Percentiles rank a stretch among this genome's conserved stretches.
Conservation (phyloP, 2,797 vertebrate genomes). For the Sphenopsis melanotis region DNA sequence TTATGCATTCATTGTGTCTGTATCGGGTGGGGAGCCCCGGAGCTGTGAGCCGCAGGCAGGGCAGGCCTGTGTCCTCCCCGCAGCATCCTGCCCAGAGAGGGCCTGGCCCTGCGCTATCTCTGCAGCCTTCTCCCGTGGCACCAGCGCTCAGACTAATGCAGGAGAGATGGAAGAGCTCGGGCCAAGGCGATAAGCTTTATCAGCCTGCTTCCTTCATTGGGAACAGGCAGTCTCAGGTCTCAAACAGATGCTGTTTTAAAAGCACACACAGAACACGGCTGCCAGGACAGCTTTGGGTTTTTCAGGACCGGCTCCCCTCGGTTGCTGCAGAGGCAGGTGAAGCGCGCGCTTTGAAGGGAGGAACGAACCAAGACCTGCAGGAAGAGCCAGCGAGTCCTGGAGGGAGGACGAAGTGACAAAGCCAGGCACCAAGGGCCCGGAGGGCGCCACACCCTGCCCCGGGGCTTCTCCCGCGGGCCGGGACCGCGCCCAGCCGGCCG, state of each 20-base stretch:
- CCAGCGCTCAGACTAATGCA: not conserved
- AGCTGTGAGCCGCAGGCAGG: no score
- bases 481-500: not conserved
- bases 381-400: not conserved
- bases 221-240: not conserved
- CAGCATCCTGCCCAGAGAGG: not conserved
- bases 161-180: not conserved
- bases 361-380: accelerated
- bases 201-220: not conserved
- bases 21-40: accelerated
- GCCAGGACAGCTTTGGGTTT: accelerated
- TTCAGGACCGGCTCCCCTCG: no score
- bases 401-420: accelerated
- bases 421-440: not conserved
- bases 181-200: not conserved
- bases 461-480: not conserved
- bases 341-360: accelerated
- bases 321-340: accelerated
- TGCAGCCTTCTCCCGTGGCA: not conserved
- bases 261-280: accelerated
- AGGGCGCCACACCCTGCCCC: accelerated
- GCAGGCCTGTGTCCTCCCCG: not conserved
- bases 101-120: not conserved
- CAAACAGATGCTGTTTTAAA: not conserved
- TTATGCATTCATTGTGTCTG: accelerated